Conservation (phyloP, 2,888 invertebrate genomes). For the Palloptera scutellata region DNA sequence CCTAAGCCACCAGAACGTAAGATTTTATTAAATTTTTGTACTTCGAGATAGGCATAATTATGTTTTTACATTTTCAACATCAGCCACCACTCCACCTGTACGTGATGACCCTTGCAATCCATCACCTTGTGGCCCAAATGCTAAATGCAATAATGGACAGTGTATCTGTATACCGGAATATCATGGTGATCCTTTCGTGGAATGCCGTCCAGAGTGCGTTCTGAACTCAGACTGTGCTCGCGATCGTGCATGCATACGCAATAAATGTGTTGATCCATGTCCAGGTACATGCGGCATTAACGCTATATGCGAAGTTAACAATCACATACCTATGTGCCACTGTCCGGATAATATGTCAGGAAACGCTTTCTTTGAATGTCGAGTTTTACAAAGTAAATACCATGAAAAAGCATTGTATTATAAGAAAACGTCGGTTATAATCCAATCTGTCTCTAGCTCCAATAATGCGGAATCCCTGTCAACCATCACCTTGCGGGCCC, state of each 20-base stretch:
- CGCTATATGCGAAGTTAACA: slow-evolving; percentile 80
- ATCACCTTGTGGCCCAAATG: slow-evolving; percentile 79
- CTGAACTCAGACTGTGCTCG: slow-evolving; percentile 76
- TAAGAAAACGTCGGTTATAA: not conserved
- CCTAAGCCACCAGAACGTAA: slow-evolving; percentile 58
- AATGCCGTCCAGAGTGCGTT: slow-evolving; percentile 81
- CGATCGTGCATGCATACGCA: slow-evolving; percentile 75
- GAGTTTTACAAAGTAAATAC: slow-evolving; percentile 54
- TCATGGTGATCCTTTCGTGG: slow-evolving; percentile 76
- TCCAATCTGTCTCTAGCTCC: slow-evolving; percentile 60
- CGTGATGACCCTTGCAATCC: slow-evolving; percentile 72
- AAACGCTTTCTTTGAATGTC: slow-evolving; percentile 79
- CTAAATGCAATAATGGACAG: slow-evolving; percentile 72
- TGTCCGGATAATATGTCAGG: slow-evolving; percentile 80
- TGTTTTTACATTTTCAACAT: slow-evolving; percentile 7
- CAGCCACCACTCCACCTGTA: slow-evolving; percentile 49
- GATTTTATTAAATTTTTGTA: slow-evolving; percentile 24
- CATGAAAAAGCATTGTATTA: not conserved
- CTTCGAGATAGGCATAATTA: not conserved
- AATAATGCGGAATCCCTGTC: slow-evolving; percentile 69
- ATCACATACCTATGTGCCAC: slow-evolving; percentile 80
- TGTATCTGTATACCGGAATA: slow-evolving; percentile 78
- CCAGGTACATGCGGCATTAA: slow-evolving; percentile 76
- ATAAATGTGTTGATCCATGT: slow-evolving; percentile 80
- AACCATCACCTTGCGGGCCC: slow-evolving; percentile 77